Base-by-base conservation (phyloP, 2,888 invertebrate genomes). In the Bruchidius siliquastri region DNA sequence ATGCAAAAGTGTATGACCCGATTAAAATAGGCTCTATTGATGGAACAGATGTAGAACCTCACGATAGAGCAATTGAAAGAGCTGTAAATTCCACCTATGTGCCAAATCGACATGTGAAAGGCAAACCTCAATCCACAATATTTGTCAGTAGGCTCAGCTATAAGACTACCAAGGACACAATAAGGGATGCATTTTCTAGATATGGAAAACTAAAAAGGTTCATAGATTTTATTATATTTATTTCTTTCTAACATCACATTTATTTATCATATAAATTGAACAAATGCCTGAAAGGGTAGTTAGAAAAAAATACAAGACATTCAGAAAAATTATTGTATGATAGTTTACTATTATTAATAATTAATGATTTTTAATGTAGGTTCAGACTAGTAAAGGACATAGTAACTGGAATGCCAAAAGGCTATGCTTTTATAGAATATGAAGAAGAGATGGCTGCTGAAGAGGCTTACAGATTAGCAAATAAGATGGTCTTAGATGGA, bases 381-480 rank as follows among this genome's bases (percentile, higher is more conserved):
- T 89, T 93, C 83, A 86, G 90, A 73, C 81, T 96, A 73, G 89
- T 96, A 2, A 89, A 91, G 80, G 95, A 96, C 82, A 90, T 96
- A 71, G 93, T 96, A 0, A 96, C 96, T 22, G 84, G 84, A n/a
- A 90, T 90, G 81, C 94, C 95, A 0, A 92, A 92, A 84, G 91
- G 94, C 72, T 96, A 96, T 83, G 96, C 92, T 0, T 96, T 96
- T 85, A 89, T 96, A n/a, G 96, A 96, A 86, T 96, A 90, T 87
- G 90, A 90, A 77, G 89, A 88, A 22, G 87, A 88, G 77, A 86
- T 87, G 20, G 89, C 90, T 72, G 92, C 92, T 6, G 88, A 90
- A 73, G 88, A 88, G 76, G 94, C 94, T 0, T 87, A 91, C 69
- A 86, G 88, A 72, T 87, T 89, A 74, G 90, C 91, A 80, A 88